Percentiles rank a stretch among this genome's conserved stretches.
Conservation (phyloP, 1,140 invertebrate species). For the Mizuhopecten yessoensis region DNA sequence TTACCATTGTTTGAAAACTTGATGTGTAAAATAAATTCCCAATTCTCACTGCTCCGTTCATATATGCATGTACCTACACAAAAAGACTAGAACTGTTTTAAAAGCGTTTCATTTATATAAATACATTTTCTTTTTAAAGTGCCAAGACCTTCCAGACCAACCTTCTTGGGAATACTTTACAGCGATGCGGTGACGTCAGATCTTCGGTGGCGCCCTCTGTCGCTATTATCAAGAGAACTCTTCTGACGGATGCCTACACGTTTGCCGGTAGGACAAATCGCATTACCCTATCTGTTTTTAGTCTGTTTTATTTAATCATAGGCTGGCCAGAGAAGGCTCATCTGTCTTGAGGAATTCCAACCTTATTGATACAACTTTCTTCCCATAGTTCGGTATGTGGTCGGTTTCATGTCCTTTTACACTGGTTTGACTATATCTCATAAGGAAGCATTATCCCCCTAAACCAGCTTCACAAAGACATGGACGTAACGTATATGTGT, state of each 20-base stretch:
- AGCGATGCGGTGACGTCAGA: constrained; percentile 60
- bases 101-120: background rate
- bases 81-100: background rate
- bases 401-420: background rate
- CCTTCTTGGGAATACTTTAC: constrained; percentile 51
- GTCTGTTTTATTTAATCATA: background rate
- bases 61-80: no score
- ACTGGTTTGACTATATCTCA: background rate
- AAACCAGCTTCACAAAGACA: background rate
- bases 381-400: background rate
- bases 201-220: constrained; percentile 60
- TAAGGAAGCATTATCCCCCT: background rate
- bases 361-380: background rate
- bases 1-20: no score
- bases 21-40: no score
- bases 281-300: background rate
- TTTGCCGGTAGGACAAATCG: constrained; percentile 43
- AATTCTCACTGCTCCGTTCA: no score
- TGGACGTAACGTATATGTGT: background rate
- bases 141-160: constrained; percentile 56
- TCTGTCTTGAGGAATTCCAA: background rate
- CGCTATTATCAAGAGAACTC: constrained; percentile 50
- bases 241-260: background rate
- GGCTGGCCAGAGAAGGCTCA: background rate
- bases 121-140: no score